phyloP scores from a whole-genome alignment of 1,140 invertebrate genomes.

The Diorhabda sublineata region DNA sequence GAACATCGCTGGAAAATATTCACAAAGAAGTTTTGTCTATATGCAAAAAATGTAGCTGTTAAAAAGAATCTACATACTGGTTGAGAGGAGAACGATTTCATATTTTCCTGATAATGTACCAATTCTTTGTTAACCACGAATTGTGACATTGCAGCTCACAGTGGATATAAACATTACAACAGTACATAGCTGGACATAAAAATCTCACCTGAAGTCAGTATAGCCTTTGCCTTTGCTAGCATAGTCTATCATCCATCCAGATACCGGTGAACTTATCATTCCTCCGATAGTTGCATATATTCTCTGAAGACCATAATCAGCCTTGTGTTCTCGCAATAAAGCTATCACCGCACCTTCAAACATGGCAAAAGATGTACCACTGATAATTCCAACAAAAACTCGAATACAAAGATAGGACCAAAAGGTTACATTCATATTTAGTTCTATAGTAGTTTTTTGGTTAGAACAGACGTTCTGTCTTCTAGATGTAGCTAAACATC shows the following conservation, averaged over 20 bases:
- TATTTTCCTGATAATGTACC: too few species aligned
- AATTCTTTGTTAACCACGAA: too few species aligned
- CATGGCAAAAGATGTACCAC: slow-evolving; percentile 74
- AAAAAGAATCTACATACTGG: too few species aligned
- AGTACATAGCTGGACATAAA: too few species aligned
- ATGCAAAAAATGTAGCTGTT: too few species aligned
- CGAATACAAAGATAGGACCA: slow-evolving; percentile 71
- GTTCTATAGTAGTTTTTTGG: slow-evolving; percentile 53
- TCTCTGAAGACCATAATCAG: slow-evolving; percentile 75
- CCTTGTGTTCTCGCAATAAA: slow-evolving; percentile 70
- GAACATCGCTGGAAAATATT: too few species aligned
- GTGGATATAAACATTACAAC: too few species aligned
- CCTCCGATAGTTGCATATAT: slow-evolving; percentile 75
- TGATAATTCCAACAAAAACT: slow-evolving; percentile 67
- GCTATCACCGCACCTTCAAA: slow-evolving; percentile 80
- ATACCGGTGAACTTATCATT: slow-evolving; percentile 74
- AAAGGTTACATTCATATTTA: slow-evolving; percentile 65
- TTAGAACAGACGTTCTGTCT: slow-evolving; percentile 60
- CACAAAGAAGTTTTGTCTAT: too few species aligned
- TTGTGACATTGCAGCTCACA: too few species aligned
- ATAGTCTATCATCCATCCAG: slow-evolving; percentile 70
- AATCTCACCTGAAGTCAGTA: slow-evolving; percentile 66
- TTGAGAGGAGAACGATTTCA: too few species aligned
- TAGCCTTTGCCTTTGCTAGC: slow-evolving; percentile 57
- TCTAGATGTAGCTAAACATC: slow-evolving; percentile 56